A percentile compares a stretch with the other conserved stretches of the same genome.
Evolutionary conservation across 2,888 invertebrate species (phyloP).

Genomic region (Lycaena phlaeas): DNA sequence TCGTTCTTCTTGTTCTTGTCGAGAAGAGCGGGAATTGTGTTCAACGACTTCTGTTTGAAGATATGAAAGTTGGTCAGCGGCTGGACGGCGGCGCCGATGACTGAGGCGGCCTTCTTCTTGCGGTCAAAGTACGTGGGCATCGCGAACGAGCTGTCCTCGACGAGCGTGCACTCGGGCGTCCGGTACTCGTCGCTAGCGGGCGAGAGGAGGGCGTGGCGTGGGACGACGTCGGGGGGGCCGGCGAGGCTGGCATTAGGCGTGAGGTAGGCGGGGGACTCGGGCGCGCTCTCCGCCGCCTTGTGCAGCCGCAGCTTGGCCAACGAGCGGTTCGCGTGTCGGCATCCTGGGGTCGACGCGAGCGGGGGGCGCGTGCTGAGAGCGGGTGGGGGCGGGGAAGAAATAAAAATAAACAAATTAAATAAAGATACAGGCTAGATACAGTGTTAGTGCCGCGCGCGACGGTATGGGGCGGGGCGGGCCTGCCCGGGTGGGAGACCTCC

Average conservation of each 20-base stretch:
- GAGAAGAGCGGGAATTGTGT: constrained; percentile 54
- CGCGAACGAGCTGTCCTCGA: constrained; percentile 43
- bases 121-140: constrained; percentile 66
- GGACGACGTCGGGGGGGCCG: constrained; percentile 49
- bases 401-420: constrained; percentile 38
- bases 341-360: constrained; percentile 28
- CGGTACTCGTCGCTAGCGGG: constrained; percentile 35
- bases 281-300: constrained; percentile 33
- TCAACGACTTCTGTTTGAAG: constrained; percentile 63
- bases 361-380: constrained; percentile 38
- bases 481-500: too few relatives aligned
- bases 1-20: constrained; percentile 44
- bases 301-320: constrained; percentile 44
- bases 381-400: constrained; percentile 26
- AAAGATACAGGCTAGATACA: constrained; percentile 36
- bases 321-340: constrained; percentile 35
- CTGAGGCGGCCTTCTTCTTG: constrained; percentile 45
- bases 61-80: constrained; percentile 61
- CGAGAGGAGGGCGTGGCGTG: constrained; percentile 31
- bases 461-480: constrained; percentile 23
- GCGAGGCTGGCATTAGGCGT: constrained; percentile 48
- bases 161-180: constrained; percentile 42
- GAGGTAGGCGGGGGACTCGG: constrained; percentile 38
- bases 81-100: constrained; percentile 39
- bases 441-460: constrained; percentile 30